Base-by-base conservation (phyloP, 2,888 invertebrate genomes). In the Amphipoea lucens region DNA sequence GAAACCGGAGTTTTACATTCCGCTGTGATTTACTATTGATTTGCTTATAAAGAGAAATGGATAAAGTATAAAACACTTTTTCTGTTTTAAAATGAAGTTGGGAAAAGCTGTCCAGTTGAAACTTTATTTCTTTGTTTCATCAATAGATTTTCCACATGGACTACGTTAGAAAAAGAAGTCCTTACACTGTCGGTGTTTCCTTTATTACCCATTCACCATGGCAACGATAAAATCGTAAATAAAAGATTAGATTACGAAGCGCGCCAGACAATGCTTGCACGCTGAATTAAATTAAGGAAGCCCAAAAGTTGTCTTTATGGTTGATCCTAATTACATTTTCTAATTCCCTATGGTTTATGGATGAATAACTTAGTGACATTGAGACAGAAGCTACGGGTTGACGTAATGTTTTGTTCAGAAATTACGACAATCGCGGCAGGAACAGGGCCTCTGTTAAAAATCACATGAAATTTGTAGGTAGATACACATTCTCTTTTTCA, bases 271-370 rank as follows among this genome's bases (percentile, higher is more conserved):
- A 71, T 65, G 73, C 63, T 68, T 79, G 71, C 66, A 48, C 79
- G 54, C 69, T 7, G 76, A 82, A 87, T 82, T 81, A 78, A 79
- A 82, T 88, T 83, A 87, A 76, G 73, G 66, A 77, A 69, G n/a
- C 51, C 81, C 42, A 79, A 78, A 79, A 79, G 51, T 84, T 81
- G 17, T 57, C 63, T 68, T 62, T 54, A 60, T 45, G 68, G 45
- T 48, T 75, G 29, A 78, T 82, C 72, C 48, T 63, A 69, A 74
- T 83, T 70, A 74, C 74, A 67, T 83, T 83, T 71, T 71, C 42
- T 78, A 51, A 78, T 83, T 66, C 73, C 60, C 14, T 42, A 29
- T 65, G 54, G 78, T 73, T 45, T 45, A 62, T 42, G 60, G 7
- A 2, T 60, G 60, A 82, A 82, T 82, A 78, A 83, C 83, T 66